Percentiles rank a stretch among this genome's conserved stretches.
Evolutionary conservation across 1,140 invertebrate genomes (phyloP).

Genomic region (Adoxophyes honmai): DNA sequence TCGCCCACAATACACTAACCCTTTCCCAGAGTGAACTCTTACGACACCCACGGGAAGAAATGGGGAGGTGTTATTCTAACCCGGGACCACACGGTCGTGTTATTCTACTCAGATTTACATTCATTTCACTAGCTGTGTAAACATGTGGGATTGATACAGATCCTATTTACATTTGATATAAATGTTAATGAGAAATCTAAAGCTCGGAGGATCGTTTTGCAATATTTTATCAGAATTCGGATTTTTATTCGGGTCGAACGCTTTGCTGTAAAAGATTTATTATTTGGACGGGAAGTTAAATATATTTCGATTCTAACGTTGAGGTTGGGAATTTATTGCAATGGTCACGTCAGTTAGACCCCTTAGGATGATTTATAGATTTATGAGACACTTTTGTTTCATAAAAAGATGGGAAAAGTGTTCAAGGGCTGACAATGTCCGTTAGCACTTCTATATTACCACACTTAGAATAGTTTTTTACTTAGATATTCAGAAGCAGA

Average conservation of each 20-base stretch:
- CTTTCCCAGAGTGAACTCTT: no score
- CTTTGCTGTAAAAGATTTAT: conserved; percentile 6
- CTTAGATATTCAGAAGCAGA: no score
- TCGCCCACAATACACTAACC: no score
- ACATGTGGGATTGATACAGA: neutral
- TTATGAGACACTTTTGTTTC: no score
- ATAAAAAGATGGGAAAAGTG: no score
- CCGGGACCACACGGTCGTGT: no score
- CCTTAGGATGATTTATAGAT: conserved; percentile 2
- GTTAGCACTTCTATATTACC: no score
- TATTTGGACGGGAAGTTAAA: conserved; percentile 4
- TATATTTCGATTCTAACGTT: conserved; percentile 1
- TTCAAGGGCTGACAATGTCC: no score
- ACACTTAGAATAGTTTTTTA: no score
- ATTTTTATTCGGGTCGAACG: conserved; percentile 7
- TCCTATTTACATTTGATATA: conserved; percentile 10
- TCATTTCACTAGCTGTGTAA: neutral
- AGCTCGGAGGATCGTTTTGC: neutral
- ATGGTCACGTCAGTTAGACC: neutral
- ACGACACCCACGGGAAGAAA: no score
- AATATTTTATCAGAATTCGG: neutral
- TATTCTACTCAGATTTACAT: neutral
- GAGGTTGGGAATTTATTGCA: conserved; percentile 1
- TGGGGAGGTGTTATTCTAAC: no score
- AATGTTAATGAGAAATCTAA: conserved; percentile 4